A percentile compares a stretch with the other conserved stretches of the same genome.
Conservation (phyloP, 2,888 invertebrate species). For the Agrotis segetum region DNA sequence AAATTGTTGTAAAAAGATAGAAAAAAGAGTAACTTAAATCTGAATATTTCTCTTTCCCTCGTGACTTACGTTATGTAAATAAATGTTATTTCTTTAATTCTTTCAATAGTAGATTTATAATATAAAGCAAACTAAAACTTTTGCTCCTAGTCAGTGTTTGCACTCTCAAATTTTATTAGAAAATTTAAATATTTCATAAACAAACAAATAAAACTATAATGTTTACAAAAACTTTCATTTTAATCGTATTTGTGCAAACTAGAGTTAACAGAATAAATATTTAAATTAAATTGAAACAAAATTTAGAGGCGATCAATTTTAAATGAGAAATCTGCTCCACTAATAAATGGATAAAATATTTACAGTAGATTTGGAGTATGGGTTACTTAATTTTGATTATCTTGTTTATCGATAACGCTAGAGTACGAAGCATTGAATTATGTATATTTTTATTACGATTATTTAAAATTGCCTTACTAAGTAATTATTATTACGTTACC, state of each 20-base stretch:
- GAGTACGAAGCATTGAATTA: conserved; percentile 20
- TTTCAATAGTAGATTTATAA: too few species aligned
- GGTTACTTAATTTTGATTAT: conserved; percentile 48
- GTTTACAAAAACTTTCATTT: conserved; percentile 22
- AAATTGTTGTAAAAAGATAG: too few species aligned
- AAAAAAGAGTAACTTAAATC: too few species aligned
- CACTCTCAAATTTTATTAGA: conserved; percentile 3
- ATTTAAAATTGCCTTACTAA: neutral
- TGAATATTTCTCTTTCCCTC: too few species aligned
- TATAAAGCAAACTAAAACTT: neutral
- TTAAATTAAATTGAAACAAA: conserved; percentile 48
- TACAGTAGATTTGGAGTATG: conserved; percentile 36
- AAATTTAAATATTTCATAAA: conserved; percentile 6
- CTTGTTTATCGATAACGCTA: conserved; percentile 25
- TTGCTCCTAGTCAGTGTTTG: conserved; percentile 4
- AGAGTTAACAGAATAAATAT: conserved; percentile 44
- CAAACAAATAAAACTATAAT: conserved; percentile 13
- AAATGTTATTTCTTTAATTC: too few species aligned
- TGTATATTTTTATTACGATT: neutral
- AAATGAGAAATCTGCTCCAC: conserved; percentile 51
- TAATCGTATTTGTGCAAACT: conserved; percentile 35
- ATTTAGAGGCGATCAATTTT: conserved; percentile 49
- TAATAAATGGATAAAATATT: conserved; percentile 56
- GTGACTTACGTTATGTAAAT: too few species aligned
- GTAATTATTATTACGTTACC: too few species aligned